A percentile compares a stretch with the other conserved stretches of the same genome.
Evolutionary conservation across 2,888 invertebrate genomes (phyloP).

Genomic region (Altica lythri): DNA sequence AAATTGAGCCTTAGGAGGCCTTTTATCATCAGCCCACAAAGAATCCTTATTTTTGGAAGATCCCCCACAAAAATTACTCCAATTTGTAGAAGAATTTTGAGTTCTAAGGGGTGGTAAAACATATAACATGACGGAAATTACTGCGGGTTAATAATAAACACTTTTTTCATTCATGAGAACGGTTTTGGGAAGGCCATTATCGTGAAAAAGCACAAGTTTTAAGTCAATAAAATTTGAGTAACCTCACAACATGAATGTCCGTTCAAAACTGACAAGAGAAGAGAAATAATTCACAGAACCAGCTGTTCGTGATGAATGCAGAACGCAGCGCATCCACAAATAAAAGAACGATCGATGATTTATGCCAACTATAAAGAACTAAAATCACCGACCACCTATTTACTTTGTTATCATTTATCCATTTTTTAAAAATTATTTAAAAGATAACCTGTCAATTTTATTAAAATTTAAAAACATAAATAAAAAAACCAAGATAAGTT

Average conservation of each 20-base stretch:
- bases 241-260: conserved; percentile 32
- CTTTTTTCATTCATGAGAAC: conserved; percentile 8
- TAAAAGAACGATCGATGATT: conserved; percentile 26
- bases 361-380: conserved; percentile 43
- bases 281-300: conserved; percentile 33
- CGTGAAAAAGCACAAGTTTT: conserved; percentile 13
- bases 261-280: conserved; percentile 39
- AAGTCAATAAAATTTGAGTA: conserved; percentile 2
- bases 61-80: conserved; percentile 57
- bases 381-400: conserved; percentile 46
- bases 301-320: conserved; percentile 13
- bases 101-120: conserved; percentile 60
- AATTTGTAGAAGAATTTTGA: conserved; percentile 58
- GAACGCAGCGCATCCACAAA: conserved; percentile 15
- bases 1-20: conserved; percentile 41
- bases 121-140: conserved; percentile 55
- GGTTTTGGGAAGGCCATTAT: conserved; percentile 8
- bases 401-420: conserved; percentile 37
- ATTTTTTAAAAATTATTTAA: conserved; percentile 12
- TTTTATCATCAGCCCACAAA: conserved; percentile 34
- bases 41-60: conserved; percentile 32
- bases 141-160: neutral
- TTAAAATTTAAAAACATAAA: conserved; percentile 21
- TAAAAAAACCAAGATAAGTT: conserved; percentile 21
- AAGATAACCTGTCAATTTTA: neutral